Evolutionary conservation across 1,140 invertebrate species (phyloP), one percentile per base, ranked within the genome.

Genomic region (Pseudoatta argentina): DNA sequence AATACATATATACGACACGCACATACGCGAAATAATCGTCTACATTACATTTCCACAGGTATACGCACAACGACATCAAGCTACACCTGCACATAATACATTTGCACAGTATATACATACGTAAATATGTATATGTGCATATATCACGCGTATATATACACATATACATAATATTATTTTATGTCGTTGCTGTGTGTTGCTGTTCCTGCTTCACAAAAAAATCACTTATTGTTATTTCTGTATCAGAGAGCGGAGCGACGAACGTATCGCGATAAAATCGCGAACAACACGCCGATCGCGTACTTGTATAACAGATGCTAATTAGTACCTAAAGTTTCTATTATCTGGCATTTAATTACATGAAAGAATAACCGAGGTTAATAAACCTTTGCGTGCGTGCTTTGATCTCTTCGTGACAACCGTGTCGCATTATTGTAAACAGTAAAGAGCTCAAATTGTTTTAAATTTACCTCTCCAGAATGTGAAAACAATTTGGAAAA

Each of bases 31-130:
- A 21, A 1, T 83, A 63, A 81, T 63, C 67, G 44, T 71, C 51
- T 81, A 57, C 67, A 71, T 73, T 83, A 73, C 27, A 69, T 67
- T 30, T 55, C 8, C 12, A 67, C 48, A 83, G 21, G 27, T 73
- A 73, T 48, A 51, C 79, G 39, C 79, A 83, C 79, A 83, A 83
- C n/a, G 57, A 83, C 48, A 66, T 63, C 30, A 14, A 34, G 44
- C 27, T 48, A 83, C 79, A 73, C 18, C n/a, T n/a, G n/a, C 72
- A 48, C 48, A 69, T 34, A 24, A 55, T 24, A 55, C 30, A 69
- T 55, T 71, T 55, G 64, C 48, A 81, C 48, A 59, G 55, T 83
- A 81, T 51, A 57, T 81, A 85, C 30, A 61, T 86, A 79, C 39
- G 48, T 59, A 73, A 59, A 64, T 44, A 21, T 55, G 44, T 39